Percentiles rank a stretch among this genome's conserved stretches.
Evolutionary conservation across 2,113 vertebrate species (phyloP).

Genomic region (Pionites leucogaster): DNA sequence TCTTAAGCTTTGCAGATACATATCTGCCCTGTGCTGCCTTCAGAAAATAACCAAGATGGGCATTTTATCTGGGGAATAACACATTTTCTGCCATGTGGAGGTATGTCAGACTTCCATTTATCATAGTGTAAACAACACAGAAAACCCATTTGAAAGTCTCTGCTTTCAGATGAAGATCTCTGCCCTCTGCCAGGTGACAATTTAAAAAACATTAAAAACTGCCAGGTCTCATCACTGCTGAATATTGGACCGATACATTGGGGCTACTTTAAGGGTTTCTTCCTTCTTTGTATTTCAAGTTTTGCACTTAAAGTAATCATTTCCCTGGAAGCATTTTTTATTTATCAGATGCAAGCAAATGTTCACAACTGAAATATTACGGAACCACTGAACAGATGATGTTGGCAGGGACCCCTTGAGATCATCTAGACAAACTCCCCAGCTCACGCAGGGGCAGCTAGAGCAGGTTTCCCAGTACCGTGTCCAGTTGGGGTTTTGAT

Average conservation of each 20-base stretch:
- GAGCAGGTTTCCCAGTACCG: background rate
- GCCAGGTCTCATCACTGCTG: background rate
- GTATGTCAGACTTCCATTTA: conserved; percentile 2
- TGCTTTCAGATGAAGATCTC: background rate
- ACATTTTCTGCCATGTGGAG: conserved; percentile 8
- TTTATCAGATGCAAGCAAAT: background rate
- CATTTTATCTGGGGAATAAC: background rate
- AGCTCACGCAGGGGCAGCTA: background rate
- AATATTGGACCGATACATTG: background rate
- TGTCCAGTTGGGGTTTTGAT: background rate
- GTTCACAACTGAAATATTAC: background rate
- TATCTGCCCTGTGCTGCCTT: background rate
- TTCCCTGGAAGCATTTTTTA: background rate
- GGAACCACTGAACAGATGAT: background rate
- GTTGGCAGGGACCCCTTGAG: background rate
- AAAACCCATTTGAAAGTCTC: background rate
- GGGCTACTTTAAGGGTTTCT: background rate
- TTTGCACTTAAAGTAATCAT: background rate
- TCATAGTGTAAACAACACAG: background rate
- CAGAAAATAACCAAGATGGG: conserved; percentile 7
- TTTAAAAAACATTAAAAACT: background rate
- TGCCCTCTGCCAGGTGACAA: background rate
- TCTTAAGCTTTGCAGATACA: background rate
- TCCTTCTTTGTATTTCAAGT: background rate
- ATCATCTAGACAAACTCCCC: background rate